phyloP scores from a whole-genome alignment of 2,888 invertebrate species.

The Philereme transversata region DNA sequence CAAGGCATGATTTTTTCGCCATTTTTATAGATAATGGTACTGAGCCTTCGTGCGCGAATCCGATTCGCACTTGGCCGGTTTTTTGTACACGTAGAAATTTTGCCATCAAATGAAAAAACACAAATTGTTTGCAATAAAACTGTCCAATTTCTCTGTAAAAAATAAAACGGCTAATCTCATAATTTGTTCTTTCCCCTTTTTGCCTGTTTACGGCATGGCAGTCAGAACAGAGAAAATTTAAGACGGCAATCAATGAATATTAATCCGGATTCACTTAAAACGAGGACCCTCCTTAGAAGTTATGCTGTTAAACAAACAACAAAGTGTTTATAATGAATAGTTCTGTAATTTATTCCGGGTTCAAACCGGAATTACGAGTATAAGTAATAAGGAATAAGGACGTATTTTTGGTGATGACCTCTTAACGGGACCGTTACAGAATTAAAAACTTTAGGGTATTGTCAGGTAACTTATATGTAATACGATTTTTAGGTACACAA shows the following conservation, averaged over 20 bases:
- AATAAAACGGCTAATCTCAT: slow-evolving; percentile 2
- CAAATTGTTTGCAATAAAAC: too few relatives aligned
- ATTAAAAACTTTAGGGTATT: not conserved
- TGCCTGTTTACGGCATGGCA: not conserved
- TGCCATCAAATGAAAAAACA: too few relatives aligned
- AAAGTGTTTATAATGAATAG: slow-evolving; percentile 43
- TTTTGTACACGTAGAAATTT: too few relatives aligned
- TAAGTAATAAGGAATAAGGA: not conserved
- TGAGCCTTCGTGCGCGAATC: too few relatives aligned
- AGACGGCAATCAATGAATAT: slow-evolving; percentile 68
- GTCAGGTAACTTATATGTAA: not conserved
- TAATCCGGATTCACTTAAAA: slow-evolving; percentile 58
- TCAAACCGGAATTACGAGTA: not conserved
- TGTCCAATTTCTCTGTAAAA: not conserved
- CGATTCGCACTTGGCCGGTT: too few relatives aligned
- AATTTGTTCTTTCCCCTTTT: slow-evolving; percentile 13
- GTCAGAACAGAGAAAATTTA: slow-evolving; percentile 42
- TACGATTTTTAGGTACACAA: too few relatives aligned
- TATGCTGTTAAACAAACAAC: slow-evolving; percentile 21
- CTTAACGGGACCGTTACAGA: not conserved
- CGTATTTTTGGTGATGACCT: not conserved
- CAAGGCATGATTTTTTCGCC: too few relatives aligned
- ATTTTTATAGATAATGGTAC: too few relatives aligned
- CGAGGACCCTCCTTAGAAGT: slow-evolving; percentile 36
- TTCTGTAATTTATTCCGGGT: slow-evolving; percentile 38